Conservation (phyloP, 2,888 invertebrate genomes). For the Hypomecis punctinalis region DNA sequence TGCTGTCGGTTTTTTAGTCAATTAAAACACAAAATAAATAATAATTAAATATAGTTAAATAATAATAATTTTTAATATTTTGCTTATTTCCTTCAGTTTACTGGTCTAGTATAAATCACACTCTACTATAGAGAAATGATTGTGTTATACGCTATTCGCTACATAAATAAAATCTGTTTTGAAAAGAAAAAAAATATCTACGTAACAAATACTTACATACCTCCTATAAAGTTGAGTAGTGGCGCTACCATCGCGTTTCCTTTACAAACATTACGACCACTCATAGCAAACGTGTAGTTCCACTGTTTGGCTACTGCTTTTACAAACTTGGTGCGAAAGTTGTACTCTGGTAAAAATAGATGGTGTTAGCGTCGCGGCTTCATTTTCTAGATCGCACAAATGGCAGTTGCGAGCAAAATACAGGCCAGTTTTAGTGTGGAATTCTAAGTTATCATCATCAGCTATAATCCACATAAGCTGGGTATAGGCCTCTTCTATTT, state of each 20-base stretch:
- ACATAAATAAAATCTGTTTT: no score
- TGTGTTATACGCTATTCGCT: no score
- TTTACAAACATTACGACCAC: background rate
- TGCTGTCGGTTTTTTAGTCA: no score
- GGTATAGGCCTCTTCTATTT: slow-evolving; percentile 3
- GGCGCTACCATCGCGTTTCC: background rate
- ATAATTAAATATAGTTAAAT: no score
- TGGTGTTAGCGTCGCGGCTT: background rate
- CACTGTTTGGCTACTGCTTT: background rate
- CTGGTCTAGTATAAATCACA: no score
- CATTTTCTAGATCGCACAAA: slow-evolving; percentile 4
- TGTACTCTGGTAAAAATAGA: background rate
- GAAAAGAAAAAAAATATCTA: no score
- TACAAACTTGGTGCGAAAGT: background rate
- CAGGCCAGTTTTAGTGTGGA: background rate
- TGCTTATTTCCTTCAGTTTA: no score
- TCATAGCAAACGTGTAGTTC: background rate
- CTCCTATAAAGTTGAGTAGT: background rate
- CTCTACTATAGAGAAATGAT: no score
- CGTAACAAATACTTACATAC: no score
- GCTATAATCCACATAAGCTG: slow-evolving; percentile 5
- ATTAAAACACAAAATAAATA: no score
- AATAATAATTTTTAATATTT: no score
- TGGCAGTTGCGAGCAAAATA: background rate
- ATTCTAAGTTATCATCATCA: slow-evolving; percentile 1